phyloP scores from a whole-genome alignment of 2,113 vertebrate genomes.

The Tretioscincus oriximinensis region DNA sequence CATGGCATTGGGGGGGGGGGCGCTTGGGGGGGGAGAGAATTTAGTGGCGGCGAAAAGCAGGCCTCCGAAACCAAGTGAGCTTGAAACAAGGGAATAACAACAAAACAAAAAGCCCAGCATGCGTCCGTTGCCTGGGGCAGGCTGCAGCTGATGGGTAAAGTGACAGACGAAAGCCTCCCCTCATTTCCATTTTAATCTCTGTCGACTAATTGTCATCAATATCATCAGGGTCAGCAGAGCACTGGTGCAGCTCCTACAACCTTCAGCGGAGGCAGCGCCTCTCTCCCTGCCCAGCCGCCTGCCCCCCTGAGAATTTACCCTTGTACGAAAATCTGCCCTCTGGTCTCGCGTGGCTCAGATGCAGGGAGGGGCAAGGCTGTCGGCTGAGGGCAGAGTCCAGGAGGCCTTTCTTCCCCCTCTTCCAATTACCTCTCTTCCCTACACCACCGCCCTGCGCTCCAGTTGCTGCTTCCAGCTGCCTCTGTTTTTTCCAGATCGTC shows the following conservation, averaged over 20 bases:
- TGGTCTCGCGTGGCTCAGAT: neutral
- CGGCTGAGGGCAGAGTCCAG: neutral
- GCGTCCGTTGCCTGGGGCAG: slow-evolving; percentile 69
- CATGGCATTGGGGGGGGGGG: slow-evolving; percentile 46
- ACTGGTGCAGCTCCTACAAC: slow-evolving; percentile 59
- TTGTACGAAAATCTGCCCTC: slow-evolving; percentile 35
- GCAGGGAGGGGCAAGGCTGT: slow-evolving; percentile 11
- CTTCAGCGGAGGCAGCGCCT: slow-evolving; percentile 32
- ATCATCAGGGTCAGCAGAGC: slow-evolving; percentile 69
- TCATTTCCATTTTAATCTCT: slow-evolving; percentile 76
- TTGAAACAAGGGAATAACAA: slow-evolving; percentile 66
- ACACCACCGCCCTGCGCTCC: neutral
- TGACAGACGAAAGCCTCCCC: slow-evolving; percentile 67
- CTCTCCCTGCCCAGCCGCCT: slow-evolving; percentile 33
- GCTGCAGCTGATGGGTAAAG: slow-evolving; percentile 72
- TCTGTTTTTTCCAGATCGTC: neutral
- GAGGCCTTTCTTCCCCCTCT: neutral
- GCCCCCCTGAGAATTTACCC: slow-evolving; percentile 49
- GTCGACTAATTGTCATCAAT: slow-evolving; percentile 74
- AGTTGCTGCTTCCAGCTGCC: neutral
- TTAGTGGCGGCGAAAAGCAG: slow-evolving; percentile 46
- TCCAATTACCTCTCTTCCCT: neutral
- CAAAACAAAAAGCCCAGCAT: slow-evolving; percentile 70
- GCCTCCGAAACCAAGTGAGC: slow-evolving; percentile 59
- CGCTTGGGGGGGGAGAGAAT: slow-evolving; percentile 35